Percentiles rank a stretch among this genome's conserved stretches.
Conservation (phyloP, 2,888 invertebrate genomes). For the Linnaemya tessellans region DNA sequence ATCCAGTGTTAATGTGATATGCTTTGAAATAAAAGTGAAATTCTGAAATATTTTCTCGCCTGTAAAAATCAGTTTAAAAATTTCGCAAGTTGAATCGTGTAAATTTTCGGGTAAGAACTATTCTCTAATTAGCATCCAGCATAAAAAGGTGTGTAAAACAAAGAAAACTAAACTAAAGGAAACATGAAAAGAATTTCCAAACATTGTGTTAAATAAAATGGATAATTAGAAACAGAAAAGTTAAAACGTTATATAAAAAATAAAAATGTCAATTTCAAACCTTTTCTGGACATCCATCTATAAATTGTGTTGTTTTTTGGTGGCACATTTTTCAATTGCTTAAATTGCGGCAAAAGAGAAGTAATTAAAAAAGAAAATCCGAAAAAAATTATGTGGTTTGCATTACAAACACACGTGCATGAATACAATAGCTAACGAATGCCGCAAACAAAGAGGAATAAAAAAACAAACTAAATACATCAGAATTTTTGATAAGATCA, state of each 20-base stretch:
- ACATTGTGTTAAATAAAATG: constrained; percentile 13
- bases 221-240: neutral
- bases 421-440: constrained; percentile 39
- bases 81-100: constrained; percentile 45
- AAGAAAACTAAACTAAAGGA: constrained; percentile 14
- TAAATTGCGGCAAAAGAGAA: constrained; percentile 56
- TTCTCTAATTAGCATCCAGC: constrained; percentile 65
- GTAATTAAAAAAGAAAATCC: constrained; percentile 6
- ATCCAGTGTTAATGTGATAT: constrained; percentile 27
- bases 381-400: constrained; percentile 37
- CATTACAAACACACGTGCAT: constrained; percentile 46
- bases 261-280: neutral
- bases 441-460: constrained; percentile 62
- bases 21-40: constrained; percentile 29
- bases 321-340: constrained; percentile 55
- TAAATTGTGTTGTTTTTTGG: constrained; percentile 37
- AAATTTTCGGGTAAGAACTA: constrained; percentile 68
- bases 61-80: constrained; percentile 22
- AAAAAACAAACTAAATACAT: constrained; percentile 30
- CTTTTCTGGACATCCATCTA: neutral
- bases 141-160: constrained; percentile 66
- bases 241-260: neutral
- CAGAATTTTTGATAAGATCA: neutral
- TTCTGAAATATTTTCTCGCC: constrained; percentile 5
- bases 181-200: neutral